These are phyloP conservation scores for Coryphaenoides rupestris DNA, from an alignment of 2,113 vertebrate genomes.

Conservation along the genomic window DNA sequence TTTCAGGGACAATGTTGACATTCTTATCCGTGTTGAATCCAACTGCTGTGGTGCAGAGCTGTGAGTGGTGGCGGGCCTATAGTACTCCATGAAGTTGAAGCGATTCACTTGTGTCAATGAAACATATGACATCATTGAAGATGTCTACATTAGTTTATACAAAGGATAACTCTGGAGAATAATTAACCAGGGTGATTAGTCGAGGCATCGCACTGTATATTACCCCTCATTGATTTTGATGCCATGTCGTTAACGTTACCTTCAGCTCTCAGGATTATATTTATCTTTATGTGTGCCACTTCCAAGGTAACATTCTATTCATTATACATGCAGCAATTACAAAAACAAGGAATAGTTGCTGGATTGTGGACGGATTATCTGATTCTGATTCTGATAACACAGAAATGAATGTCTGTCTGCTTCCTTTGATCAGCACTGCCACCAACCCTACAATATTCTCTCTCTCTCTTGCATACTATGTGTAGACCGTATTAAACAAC, in stretches of 20 bases:
- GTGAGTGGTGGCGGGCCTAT: background rate
- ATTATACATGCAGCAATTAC: background rate
- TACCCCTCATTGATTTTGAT: background rate
- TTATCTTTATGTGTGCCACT: background rate
- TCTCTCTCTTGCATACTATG: too few species aligned
- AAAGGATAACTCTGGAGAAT: background rate
- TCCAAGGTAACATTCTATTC: background rate
- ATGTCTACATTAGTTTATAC: background rate
- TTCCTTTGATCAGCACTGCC: background rate
- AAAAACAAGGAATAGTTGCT: background rate
- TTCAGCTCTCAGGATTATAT: background rate
- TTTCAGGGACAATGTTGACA: background rate
- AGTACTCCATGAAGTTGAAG: too few species aligned
- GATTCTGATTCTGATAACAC: background rate
- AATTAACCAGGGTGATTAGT: background rate
- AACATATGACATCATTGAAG: background rate
- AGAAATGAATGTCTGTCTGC: background rate
- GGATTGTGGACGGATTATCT: background rate
- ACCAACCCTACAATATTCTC: too few species aligned
- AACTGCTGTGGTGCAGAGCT: background rate
- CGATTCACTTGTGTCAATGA: slow-evolving; percentile 1
- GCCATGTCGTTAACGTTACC: background rate
- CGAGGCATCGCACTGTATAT: background rate
- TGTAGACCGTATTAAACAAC: too few species aligned
- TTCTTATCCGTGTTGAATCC: background rate